Percentiles rank a stretch among this genome's conserved stretches.
phyloP scores from a whole-genome alignment of 2,888 invertebrate species.

The Rotaria macrura region DNA sequence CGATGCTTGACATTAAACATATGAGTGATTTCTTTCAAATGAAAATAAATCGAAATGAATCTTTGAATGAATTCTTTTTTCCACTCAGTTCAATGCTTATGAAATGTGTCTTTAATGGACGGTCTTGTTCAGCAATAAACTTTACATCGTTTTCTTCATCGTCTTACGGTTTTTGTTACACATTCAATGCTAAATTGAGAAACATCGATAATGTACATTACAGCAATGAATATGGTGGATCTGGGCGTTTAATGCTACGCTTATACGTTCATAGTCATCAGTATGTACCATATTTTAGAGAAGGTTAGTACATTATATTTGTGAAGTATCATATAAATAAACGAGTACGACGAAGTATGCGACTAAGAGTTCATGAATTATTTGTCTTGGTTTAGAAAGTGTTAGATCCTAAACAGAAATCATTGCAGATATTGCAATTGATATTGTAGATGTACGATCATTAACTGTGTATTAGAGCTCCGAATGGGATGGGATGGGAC shows the following conservation, averaged over 20 bases:
- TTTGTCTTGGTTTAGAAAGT: too few species aligned
- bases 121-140: neutral
- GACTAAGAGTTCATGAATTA: too few species aligned
- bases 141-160: neutral
- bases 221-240: neutral
- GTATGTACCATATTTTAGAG: neutral
- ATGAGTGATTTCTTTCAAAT: neutral
- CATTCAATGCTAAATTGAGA: neutral
- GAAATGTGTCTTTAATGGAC: neutral
- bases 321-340: too few species aligned
- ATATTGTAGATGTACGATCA: too few species aligned
- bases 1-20: neutral
- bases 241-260: neutral
- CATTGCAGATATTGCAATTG: too few species aligned
- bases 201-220: neutral
- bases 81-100: neutral
- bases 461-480: too few species aligned
- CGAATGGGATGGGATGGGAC: too few species aligned
- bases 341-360: too few species aligned
- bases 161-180: neutral
- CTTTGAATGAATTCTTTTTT: neutral
- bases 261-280: constrained; percentile 19
- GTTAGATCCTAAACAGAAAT: too few species aligned
- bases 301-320: neutral
- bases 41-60: neutral